A percentile compares a stretch with the other conserved stretches of the same genome.
Conservation (phyloP, 2,797 vertebrate species). For the Pogonophryne albipinna region DNA sequence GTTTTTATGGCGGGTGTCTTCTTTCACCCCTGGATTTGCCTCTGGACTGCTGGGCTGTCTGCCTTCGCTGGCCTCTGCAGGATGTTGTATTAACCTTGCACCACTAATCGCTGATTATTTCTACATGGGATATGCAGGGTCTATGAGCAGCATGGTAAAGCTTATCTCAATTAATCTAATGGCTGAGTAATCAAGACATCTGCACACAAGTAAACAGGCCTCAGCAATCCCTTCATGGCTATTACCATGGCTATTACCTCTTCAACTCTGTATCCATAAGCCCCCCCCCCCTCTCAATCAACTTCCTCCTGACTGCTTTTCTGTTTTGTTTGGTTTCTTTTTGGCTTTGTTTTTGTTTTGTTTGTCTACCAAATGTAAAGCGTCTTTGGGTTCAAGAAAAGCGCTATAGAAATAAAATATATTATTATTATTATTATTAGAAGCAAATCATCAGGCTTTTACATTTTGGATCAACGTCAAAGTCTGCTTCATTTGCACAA, state of each 20-base stretch:
- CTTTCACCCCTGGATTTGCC: constrained; percentile 54
- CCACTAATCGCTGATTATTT: constrained; percentile 49
- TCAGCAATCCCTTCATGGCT: constrained; percentile 49
- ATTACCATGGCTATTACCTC: too few relatives aligned
- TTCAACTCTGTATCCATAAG: too few relatives aligned
- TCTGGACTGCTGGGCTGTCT: constrained; percentile 34
- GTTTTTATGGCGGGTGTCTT: constrained; percentile 51
- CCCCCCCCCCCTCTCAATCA: too few relatives aligned
- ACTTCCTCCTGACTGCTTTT: too few relatives aligned
- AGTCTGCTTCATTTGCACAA: constrained; percentile 39
- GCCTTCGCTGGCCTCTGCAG: constrained; percentile 20
- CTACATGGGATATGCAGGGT: constrained; percentile 56
- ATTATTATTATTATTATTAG: too few relatives aligned
- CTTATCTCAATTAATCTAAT: constrained; percentile 77
- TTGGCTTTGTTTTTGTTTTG: too few relatives aligned
- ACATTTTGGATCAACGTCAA: constrained; percentile 58
- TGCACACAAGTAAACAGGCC: constrained; percentile 65
- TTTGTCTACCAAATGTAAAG: too few relatives aligned
- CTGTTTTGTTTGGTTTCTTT: too few relatives aligned
- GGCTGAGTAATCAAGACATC: constrained; percentile 71
- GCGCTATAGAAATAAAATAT: too few relatives aligned
- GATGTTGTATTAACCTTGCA: constrained; percentile 47
- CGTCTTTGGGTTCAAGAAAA: too few relatives aligned
- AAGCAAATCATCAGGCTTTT: constrained; percentile 69
- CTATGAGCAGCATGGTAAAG: constrained; percentile 48